These are phyloP conservation scores for Troides oblongomaculatus DNA, from an alignment of 2,888 invertebrate genomes.

Conservation along the genomic window DNA sequence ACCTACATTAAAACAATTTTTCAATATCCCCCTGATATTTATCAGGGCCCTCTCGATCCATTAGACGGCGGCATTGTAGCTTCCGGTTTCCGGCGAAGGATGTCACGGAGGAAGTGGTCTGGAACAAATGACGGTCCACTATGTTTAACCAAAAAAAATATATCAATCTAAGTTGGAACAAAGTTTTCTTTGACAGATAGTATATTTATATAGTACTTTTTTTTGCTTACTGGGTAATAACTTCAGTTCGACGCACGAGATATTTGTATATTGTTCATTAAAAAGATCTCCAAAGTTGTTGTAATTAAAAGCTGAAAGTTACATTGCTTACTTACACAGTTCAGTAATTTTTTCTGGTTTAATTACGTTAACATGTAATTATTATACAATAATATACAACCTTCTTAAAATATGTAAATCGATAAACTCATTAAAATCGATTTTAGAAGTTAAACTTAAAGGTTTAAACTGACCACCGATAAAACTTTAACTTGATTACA, in stretches of 20 bases:
- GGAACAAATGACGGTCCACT: slow-evolving; percentile 34
- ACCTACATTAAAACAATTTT: slow-evolving; percentile 29
- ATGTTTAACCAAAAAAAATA: slow-evolving; percentile 29
- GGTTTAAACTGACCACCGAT: too few species aligned
- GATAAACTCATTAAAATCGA: too few species aligned
- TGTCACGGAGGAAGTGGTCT: slow-evolving; percentile 38
- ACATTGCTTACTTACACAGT: too few species aligned
- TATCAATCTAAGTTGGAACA: slow-evolving; percentile 19
- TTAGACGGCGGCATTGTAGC: slow-evolving; percentile 39
- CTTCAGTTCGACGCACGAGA: background rate
- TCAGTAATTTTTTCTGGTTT: too few species aligned
- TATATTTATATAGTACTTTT: background rate
- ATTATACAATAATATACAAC: too few species aligned
- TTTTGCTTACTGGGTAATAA: background rate
- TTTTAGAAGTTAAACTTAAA: too few species aligned
- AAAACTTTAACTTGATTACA: too few species aligned
- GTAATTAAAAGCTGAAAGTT: too few species aligned
- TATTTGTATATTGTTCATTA: too few species aligned
- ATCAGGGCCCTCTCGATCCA: slow-evolving; percentile 38
- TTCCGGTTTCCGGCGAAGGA: slow-evolving; percentile 44
- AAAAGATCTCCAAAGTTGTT: too few species aligned
- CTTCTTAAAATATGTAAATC: too few species aligned
- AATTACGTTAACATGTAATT: too few species aligned
- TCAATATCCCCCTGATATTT: slow-evolving; percentile 34
- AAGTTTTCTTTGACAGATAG: slow-evolving; percentile 1